phyloP scores from a whole-genome alignment of 1,140 invertebrate species.

The Magallana gigas region DNA sequence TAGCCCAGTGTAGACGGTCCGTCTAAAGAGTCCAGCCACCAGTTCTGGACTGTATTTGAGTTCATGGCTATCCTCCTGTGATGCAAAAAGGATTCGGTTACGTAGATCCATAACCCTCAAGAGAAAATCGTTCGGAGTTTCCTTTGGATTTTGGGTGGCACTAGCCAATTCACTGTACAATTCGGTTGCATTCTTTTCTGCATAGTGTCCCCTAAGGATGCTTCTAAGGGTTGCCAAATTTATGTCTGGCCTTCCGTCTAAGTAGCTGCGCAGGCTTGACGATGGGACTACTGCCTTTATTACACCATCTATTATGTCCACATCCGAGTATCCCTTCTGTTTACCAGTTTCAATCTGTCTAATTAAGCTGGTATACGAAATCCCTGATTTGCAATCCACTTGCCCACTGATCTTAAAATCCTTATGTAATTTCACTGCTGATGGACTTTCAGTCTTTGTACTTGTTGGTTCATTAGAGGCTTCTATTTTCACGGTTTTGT shows the following conservation, averaged over 20 bases:
- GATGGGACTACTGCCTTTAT: not conserved
- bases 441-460: not conserved
- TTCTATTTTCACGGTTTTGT: no score
- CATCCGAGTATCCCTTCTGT: no score
- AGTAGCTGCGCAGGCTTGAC: conserved; percentile 16
- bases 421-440: conserved; percentile 12
- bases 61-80: conserved; percentile 2
- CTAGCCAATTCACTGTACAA: conserved; percentile 33
- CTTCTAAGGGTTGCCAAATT: not conserved
- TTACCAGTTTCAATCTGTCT: no score
- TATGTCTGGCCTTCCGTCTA: conserved; percentile 4
- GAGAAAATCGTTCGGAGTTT: conserved; percentile 26
- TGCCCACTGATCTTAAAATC: conserved; percentile 39
- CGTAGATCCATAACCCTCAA: conserved; percentile 12
- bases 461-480: no score
- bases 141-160: conserved; percentile 3
- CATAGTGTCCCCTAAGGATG: conserved; percentile 42
- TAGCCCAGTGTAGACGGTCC: conserved; percentile 14
- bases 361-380: no score
- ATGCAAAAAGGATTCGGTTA: conserved; percentile 32
- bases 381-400: conserved; percentile 7
- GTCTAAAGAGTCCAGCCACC: not conserved
- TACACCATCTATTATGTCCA: no score
- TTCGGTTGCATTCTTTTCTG: conserved; percentile 33
- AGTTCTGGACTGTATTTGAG: not conserved